Conservation (phyloP, 1,140 invertebrate genomes). For the Heliothis virescens region DNA sequence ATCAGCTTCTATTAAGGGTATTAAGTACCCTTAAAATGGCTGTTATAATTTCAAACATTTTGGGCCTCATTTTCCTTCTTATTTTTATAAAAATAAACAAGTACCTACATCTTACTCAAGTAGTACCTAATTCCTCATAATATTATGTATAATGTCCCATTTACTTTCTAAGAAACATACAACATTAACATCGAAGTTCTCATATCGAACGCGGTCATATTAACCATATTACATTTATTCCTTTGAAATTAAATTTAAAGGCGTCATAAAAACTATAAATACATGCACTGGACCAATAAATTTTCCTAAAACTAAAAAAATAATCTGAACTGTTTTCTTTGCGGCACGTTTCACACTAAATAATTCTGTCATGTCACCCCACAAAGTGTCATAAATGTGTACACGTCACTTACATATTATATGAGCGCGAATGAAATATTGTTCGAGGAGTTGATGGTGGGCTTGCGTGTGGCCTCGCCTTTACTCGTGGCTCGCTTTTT, state of each 20-base stretch:
- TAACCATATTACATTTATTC: slow-evolving; percentile 37
- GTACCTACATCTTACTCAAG: no score
- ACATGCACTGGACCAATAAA: slow-evolving; percentile 31
- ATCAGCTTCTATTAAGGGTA: no score
- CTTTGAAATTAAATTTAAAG: slow-evolving; percentile 45
- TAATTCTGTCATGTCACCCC: slow-evolving; percentile 67
- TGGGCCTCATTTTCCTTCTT: no score
- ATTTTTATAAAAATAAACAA: background rate
- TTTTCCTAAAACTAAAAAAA: slow-evolving; percentile 43
- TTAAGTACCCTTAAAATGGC: no score
- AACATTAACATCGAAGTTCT: slow-evolving; percentile 37
- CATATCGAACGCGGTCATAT: slow-evolving; percentile 9
- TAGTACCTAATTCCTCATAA: slow-evolving; percentile 3
- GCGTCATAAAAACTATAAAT: slow-evolving; percentile 48
- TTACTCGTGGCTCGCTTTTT: slow-evolving; percentile 51
- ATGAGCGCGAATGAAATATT: slow-evolving; percentile 78
- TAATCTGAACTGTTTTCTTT: slow-evolving; percentile 57
- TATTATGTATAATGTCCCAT: background rate
- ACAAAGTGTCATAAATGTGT: slow-evolving; percentile 76
- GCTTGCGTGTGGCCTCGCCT: slow-evolving; percentile 77
- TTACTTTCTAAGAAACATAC: background rate
- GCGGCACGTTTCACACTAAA: slow-evolving; percentile 59
- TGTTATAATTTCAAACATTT: no score
- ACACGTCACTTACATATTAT: slow-evolving; percentile 80
- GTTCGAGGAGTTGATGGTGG: slow-evolving; percentile 72